These are phyloP conservation scores for Chromobotia macracanthus DNA, from an alignment of 2,797 vertebrate species.

Conservation along the genomic window DNA sequence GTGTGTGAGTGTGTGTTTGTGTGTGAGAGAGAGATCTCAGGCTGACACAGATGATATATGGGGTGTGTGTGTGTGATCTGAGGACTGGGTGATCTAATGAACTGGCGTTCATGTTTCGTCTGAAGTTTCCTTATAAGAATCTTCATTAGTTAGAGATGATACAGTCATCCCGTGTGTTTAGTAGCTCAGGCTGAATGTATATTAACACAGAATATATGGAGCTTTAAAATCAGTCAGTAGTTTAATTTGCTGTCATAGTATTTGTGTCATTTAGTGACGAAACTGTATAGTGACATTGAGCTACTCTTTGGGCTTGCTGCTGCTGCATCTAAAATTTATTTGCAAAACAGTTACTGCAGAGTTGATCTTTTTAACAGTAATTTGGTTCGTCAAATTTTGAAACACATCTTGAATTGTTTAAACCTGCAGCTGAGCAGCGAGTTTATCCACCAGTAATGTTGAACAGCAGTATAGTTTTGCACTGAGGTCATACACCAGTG, in stretches of 20 bases:
- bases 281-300: background rate
- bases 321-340: background rate
- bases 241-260: background rate
- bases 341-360: background rate
- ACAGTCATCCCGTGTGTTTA: background rate
- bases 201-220: background rate
- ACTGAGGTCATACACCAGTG: background rate
- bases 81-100: slow-evolving; percentile 16
- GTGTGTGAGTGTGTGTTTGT: too few species aligned
- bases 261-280: slow-evolving; percentile 5
- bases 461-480: background rate
- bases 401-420: too few species aligned
- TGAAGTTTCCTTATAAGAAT: slow-evolving; percentile 18
- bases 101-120: slow-evolving; percentile 15
- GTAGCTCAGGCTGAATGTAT: background rate
- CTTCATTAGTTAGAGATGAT: slow-evolving; percentile 4
- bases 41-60: too few species aligned
- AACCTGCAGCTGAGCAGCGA: too few species aligned
- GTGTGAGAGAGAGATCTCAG: too few species aligned
- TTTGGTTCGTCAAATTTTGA: background rate
- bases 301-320: background rate
- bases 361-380: background rate
- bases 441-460: background rate
- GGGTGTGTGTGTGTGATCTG: too few species aligned
- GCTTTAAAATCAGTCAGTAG: background rate